These are phyloP conservation scores for Microtus richardsoni DNA, from an alignment of 2,113 vertebrate genomes.

Conservation along the genomic window DNA sequence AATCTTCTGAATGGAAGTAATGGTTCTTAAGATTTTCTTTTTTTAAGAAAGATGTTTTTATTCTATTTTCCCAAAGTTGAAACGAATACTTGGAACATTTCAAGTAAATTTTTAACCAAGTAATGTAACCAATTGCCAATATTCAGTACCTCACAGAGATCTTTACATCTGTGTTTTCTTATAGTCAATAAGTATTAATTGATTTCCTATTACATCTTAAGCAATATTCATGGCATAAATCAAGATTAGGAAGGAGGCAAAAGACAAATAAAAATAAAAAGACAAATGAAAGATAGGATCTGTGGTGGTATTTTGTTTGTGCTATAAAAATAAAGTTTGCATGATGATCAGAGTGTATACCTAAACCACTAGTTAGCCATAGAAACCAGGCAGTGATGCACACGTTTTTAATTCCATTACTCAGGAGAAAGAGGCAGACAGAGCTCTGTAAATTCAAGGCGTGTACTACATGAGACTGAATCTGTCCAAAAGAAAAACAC, in stretches of 20 bases:
- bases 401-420: no score
- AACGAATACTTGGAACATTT: background rate
- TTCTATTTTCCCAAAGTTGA: background rate
- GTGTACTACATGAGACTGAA: no score
- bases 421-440: no score
- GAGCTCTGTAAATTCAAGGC: no score
- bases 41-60: background rate
- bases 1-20: conserved; percentile 8
- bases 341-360: accelerated
- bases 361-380: no score
- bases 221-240: conserved; percentile 1
- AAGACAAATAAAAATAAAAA: background rate
- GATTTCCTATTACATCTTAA: background rate
- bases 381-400: no score
- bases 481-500: no score
- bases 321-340: no score
- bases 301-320: no score
- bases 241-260: background rate
- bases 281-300: background rate
- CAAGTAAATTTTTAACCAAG: background rate
- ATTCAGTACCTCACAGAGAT: background rate
- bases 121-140: background rate
- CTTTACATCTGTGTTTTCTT: background rate
- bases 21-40: background rate
- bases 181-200: background rate